Evolutionary conservation across 2,888 invertebrate species (phyloP), one percentile per base, ranked within the genome.

Genomic region (Bombylius discolor): DNA sequence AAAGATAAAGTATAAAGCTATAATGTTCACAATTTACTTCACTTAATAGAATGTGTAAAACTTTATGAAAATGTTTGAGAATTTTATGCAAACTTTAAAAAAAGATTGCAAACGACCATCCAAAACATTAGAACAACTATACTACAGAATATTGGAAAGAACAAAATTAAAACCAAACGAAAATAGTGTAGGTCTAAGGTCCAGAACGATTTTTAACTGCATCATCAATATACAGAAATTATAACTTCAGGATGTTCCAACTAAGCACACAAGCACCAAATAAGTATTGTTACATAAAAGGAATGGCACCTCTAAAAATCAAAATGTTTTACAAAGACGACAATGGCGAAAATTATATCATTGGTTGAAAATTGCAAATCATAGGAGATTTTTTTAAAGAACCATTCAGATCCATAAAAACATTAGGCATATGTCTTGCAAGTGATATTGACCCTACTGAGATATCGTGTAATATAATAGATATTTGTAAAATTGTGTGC

Each of bases 91-190:
- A 42, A 8, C 5, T 4, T 31, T 50, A 14, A 55, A 55, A 33
- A 55, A 55, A 33, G 50, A 49, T 50, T 12, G 32, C 11, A 34
- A 45, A 23, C 44, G 42, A 14, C 55, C 55, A 5, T 39, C 46
- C 5, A 55, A 55, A 33, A 50, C 50, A 5, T 36, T 55, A 33
- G n/a, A 55, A 33, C 55, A 55, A 13, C 13, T 55, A 8, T 5
- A 55, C n/a, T 50, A 55, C 13, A 31, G 55, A 12, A 33, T 8
- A 23, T 46, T 45, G 1, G 50, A 55, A 50, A 33, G 32, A 44
- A 34, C 12, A 5, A 49, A 45, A 5, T 12, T 12, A 11, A 44
- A 4, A 13, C 23, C 13, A 54, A 34, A 14, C 4, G 8, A 39
- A 50, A 39, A 6, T 13, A 39, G n/a, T 5, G 5, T 7, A 7